A percentile compares a stretch with the other conserved stretches of the same genome.
Evolutionary conservation across 2,888 invertebrate species (phyloP).

Genomic region (Phyto melanocephala): DNA sequence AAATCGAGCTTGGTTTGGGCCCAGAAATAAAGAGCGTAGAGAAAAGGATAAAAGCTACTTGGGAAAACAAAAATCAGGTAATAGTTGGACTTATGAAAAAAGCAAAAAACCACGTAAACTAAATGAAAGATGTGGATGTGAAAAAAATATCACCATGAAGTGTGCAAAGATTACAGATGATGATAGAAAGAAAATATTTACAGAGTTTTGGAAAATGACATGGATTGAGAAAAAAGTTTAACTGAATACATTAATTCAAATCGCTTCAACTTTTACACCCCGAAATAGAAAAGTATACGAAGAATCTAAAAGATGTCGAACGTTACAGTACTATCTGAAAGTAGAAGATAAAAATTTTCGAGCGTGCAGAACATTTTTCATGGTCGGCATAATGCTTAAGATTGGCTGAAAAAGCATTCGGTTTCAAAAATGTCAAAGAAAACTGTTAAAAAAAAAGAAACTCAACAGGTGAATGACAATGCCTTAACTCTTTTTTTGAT

Average conservation of each 20-base stretch:
- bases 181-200: slow-evolving; percentile 24
- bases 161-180: slow-evolving; percentile 31
- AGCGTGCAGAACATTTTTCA: not conserved
- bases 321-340: slow-evolving; percentile 9
- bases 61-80: too few relatives aligned
- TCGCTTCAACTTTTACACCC: not conserved
- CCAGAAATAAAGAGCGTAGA: too few relatives aligned
- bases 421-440: not conserved
- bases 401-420: not conserved
- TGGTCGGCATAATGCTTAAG: not conserved
- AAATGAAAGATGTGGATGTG: slow-evolving; percentile 24
- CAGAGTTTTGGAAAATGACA: not conserved
- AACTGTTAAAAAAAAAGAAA: not conserved
- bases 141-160: slow-evolving; percentile 30
- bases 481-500: not conserved
- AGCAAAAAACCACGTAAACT: slow-evolving; percentile 13
- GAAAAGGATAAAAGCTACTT: too few relatives aligned
- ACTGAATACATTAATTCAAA: not conserved
- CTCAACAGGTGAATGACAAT: not conserved
- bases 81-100: too few relatives aligned
- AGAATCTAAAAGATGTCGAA: slow-evolving; percentile 20
- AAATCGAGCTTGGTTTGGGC: too few relatives aligned
- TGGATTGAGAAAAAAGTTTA: slow-evolving; percentile 14
- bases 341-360: not conserved
- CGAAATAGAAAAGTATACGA: slow-evolving; percentile 22